These are phyloP conservation scores for Gnathonemus echidnorhynchus DNA, from an alignment of 2,113 vertebrate genomes.

Conservation along the genomic window DNA sequence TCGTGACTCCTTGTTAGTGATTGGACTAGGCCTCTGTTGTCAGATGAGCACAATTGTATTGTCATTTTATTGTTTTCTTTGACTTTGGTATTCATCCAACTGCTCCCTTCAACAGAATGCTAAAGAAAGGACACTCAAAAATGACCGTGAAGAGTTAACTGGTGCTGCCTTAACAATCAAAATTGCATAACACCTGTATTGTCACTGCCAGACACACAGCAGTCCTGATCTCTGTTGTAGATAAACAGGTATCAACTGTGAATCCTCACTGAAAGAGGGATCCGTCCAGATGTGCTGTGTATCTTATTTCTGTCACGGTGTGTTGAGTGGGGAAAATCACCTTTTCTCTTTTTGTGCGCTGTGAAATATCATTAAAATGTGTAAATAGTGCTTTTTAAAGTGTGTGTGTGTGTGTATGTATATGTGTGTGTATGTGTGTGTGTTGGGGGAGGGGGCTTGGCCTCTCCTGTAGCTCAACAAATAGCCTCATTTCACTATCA, in stretches of 20 bases:
- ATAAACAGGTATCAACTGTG: background rate
- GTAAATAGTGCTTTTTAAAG: background rate
- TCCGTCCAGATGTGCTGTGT: background rate
- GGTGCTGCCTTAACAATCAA: background rate
- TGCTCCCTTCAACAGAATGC: background rate
- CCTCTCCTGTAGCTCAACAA: background rate
- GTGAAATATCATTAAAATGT: background rate
- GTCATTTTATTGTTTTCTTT: background rate
- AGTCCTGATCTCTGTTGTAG: background rate
- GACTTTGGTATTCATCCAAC: background rate
- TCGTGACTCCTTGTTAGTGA: background rate
- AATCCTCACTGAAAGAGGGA: background rate
- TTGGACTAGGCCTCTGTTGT: background rate
- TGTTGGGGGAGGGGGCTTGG: background rate
- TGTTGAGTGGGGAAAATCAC: background rate
- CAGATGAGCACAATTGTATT: background rate
- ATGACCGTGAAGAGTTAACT: background rate
- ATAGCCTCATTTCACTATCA: background rate
- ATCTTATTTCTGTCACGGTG: background rate
- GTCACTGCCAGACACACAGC: background rate
- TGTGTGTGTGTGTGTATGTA: background rate
- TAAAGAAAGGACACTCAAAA: background rate
- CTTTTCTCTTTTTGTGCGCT: background rate
- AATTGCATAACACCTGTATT: background rate
- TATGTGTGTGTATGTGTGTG: background rate